These are phyloP conservation scores for Pteria penguin DNA, from an alignment of 2,888 invertebrate species.

Conservation along the genomic window DNA sequence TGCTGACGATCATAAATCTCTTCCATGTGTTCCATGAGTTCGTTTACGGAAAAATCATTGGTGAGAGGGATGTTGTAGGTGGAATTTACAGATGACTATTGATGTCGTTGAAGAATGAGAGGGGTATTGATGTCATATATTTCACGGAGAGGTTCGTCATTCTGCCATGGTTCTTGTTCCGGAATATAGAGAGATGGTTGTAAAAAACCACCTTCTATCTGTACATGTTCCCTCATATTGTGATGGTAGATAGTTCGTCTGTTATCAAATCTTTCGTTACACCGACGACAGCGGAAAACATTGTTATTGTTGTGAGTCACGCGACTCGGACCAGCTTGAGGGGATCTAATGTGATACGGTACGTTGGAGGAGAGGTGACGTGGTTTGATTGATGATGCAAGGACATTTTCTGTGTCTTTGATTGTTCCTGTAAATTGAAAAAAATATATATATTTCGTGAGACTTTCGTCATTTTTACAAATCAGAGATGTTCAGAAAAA, in stretches of 20 bases:
- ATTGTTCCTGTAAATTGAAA: no score
- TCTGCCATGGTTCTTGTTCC: background rate
- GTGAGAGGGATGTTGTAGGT: conserved; percentile 1
- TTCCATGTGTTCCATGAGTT: background rate
- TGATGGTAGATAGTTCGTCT: conserved; percentile 2
- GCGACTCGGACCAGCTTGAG: background rate
- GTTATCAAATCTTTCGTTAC: background rate
- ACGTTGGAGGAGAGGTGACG: no score
- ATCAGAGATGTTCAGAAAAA: no score
- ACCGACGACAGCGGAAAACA: conserved; percentile 1
- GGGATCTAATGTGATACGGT: no score
- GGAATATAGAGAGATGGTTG: background rate
- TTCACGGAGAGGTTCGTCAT: background rate
- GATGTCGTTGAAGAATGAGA: conserved; percentile 7
- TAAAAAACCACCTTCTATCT: no score
- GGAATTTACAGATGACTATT: background rate
- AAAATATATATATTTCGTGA: no score
- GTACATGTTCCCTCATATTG: conserved; percentile 5
- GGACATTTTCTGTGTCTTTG: no score
- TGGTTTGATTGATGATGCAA: no score
- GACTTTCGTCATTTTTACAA: no score
- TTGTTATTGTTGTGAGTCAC: no score
- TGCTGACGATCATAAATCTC: conserved; percentile 23
- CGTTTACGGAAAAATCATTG: background rate
- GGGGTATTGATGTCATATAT: conserved; percentile 3